Evolutionary conservation across 2,888 invertebrate species (phyloP).

Genomic region (Euzetes globulus): DNA sequence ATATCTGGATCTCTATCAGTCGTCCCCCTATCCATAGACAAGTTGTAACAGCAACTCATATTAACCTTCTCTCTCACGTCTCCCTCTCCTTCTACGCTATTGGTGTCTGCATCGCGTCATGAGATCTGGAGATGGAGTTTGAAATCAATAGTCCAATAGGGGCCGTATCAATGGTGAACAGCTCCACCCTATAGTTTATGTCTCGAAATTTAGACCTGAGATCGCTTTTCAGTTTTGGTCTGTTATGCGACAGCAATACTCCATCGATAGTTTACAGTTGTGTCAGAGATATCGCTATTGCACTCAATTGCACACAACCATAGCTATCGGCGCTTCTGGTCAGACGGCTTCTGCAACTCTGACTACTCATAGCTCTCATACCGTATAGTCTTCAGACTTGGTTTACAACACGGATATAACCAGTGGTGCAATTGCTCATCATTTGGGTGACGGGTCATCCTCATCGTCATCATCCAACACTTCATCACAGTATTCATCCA

Average conservation of each 20-base stretch:
- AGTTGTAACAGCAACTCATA: conserved; percentile 1
- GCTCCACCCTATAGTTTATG: conserved; percentile 36
- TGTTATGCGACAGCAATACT: conserved; percentile 36
- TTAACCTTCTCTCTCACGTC: conserved; percentile 10
- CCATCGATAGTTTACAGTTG: conserved; percentile 29
- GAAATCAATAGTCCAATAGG: conserved; percentile 38
- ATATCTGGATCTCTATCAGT: not conserved
- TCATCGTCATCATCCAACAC: conserved; percentile 11
- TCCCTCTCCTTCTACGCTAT: not conserved
- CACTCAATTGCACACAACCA: conserved; percentile 6
- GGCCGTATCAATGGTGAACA: conserved; percentile 34
- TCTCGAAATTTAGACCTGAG: conserved; percentile 32
- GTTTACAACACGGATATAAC: conserved; percentile 7
- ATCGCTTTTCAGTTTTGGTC: conserved; percentile 29
- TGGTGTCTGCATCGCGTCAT: conserved; percentile 22
- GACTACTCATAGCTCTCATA: not conserved
- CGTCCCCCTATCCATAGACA: conserved; percentile 6
- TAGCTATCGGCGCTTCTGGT: conserved; percentile 4
- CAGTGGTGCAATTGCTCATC: not conserved
- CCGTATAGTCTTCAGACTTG: not conserved
- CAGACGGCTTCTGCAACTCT: conserved; percentile 13
- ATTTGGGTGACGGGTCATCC: not conserved
- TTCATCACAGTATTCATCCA: not conserved
- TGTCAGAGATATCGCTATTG: conserved; percentile 13
- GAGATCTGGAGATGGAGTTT: conserved; percentile 25